Conservation (phyloP, 2,888 invertebrate species). For the Euzetes globulus region DNA sequence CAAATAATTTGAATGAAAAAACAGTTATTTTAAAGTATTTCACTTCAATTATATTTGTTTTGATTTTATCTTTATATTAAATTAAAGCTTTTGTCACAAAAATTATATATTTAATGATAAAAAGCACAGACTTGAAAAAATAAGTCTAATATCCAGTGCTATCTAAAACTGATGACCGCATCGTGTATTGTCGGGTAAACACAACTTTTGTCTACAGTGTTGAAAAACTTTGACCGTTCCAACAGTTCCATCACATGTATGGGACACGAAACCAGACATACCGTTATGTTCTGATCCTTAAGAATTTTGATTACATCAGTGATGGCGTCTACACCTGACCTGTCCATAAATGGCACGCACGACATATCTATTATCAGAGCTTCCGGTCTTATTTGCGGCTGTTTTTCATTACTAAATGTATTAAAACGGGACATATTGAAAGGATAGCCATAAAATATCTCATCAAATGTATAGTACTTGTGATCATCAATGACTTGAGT, state of each 20-base stretch:
- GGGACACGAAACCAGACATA: constrained; percentile 33
- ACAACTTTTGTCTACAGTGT: constrained; percentile 1
- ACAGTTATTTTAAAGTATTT: too few species aligned
- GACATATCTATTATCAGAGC: constrained; percentile 44
- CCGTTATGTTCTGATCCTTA: constrained; percentile 11
- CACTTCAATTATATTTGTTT: too few species aligned
- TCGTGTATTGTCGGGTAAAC: constrained; percentile 40
- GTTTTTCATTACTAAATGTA: not conserved
- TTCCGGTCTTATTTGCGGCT: constrained; percentile 7
- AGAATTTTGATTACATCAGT: constrained; percentile 31
- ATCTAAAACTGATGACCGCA: constrained; percentile 33
- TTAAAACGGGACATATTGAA: not conserved
- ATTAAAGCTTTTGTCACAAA: too few species aligned
- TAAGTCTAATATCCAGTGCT: too few species aligned
- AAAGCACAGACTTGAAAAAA: too few species aligned
- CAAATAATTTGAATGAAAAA: too few species aligned
- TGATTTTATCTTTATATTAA: too few species aligned
- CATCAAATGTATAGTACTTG: not conserved
- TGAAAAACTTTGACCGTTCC: not conserved
- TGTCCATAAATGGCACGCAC: constrained; percentile 44
- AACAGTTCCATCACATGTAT: constrained; percentile 23
- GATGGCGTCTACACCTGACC: constrained; percentile 51
- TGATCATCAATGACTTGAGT: not conserved
- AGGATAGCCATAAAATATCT: not conserved
- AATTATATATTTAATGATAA: too few species aligned